Percentiles rank a stretch among this genome's conserved stretches.
Evolutionary conservation across 2,113 vertebrate genomes (phyloP).

Genomic region (Chlorodrepanis virens): DNA sequence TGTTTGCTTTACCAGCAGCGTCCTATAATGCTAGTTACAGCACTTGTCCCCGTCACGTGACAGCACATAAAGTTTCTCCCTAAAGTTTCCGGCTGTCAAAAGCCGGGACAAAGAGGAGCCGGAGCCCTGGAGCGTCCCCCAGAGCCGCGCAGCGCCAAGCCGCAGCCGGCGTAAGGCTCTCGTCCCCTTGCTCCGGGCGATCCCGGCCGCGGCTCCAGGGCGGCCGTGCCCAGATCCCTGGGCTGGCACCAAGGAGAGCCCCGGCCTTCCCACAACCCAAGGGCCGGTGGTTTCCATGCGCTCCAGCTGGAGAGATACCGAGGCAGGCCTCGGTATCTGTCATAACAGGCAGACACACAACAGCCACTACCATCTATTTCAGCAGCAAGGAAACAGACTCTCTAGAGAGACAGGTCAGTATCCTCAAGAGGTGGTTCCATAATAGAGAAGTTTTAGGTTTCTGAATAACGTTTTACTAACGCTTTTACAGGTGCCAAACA

Average conservation of each 20-base stretch:
- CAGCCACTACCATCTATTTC: rapidly evolving
- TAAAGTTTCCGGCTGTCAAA: neutral
- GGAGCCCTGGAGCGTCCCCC: rapidly evolving
- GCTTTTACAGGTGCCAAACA: neutral
- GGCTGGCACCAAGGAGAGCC: too few relatives aligned
- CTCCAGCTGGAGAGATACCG: neutral
- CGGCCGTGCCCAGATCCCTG: rapidly evolving
- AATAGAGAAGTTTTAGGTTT: neutral
- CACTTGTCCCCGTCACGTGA: neutral
- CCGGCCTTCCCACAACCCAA: rapidly evolving
- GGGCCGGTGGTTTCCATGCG: rapidly evolving
- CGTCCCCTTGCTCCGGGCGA: rapidly evolving
- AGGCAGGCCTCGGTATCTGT: rapidly evolving
- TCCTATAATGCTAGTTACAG: rapidly evolving
- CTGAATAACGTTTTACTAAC: neutral
- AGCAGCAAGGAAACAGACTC: rapidly evolving
- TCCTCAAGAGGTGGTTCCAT: rapidly evolving
- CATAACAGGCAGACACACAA: rapidly evolving
- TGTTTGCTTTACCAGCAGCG: neutral
- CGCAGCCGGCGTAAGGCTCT: rapidly evolving
- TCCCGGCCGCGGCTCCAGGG: neutral
- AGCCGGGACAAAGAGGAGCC: neutral
- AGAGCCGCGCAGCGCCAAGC: rapidly evolving
- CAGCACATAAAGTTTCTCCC: neutral
- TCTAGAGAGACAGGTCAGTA: rapidly evolving